Conservation (phyloP, 2,888 invertebrate genomes). For the Callyntrura sp. region DNA sequence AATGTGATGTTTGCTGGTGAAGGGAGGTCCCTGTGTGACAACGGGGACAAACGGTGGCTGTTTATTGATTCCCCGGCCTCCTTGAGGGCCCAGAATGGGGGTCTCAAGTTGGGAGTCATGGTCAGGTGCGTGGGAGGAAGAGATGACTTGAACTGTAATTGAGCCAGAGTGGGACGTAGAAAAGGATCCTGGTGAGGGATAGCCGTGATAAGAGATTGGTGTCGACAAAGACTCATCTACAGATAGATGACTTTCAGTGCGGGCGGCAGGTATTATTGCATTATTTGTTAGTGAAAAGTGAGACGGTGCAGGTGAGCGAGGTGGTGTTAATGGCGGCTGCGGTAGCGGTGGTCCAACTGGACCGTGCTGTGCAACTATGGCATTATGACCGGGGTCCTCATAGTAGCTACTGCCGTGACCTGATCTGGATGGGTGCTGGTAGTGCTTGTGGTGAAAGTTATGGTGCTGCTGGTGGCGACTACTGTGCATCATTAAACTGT, state of each 20-base stretch:
- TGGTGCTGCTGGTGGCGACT: conserved; percentile 79
- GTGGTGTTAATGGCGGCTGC: conserved; percentile 63
- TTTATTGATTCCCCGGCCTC: conserved; percentile 75
- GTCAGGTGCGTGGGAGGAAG: conserved; percentile 87
- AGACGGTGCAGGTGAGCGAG: conserved; percentile 77
- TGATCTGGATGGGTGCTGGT: conserved; percentile 61
- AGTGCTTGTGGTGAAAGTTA: conserved; percentile 73
- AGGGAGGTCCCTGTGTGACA: conserved; percentile 71
- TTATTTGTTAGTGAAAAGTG: conserved; percentile 77
- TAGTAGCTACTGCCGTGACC: conserved; percentile 77
- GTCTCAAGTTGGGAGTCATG: conserved; percentile 88
- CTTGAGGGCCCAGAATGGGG: conserved; percentile 86
- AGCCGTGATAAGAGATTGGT: conserved; percentile 84
- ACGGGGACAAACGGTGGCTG: conserved; percentile 81
- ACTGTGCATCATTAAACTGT: conserved; percentile 78
- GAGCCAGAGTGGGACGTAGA: conserved; percentile 85
- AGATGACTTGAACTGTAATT: conserved; percentile 88
- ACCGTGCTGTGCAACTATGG: conserved; percentile 79
- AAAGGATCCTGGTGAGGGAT: conserved; percentile 84
- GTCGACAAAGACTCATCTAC: conserved; percentile 86
- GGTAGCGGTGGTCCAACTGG: conserved; percentile 77
- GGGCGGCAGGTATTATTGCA: conserved; percentile 84
- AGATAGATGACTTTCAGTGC: conserved; percentile 85
- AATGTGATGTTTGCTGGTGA: conserved; percentile 61
- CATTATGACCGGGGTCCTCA: conserved; percentile 76